Evolutionary conservation across 2,888 invertebrate species (phyloP), one percentile per base, ranked within the genome.

Genomic region (Brassicogethes aeneus): DNA sequence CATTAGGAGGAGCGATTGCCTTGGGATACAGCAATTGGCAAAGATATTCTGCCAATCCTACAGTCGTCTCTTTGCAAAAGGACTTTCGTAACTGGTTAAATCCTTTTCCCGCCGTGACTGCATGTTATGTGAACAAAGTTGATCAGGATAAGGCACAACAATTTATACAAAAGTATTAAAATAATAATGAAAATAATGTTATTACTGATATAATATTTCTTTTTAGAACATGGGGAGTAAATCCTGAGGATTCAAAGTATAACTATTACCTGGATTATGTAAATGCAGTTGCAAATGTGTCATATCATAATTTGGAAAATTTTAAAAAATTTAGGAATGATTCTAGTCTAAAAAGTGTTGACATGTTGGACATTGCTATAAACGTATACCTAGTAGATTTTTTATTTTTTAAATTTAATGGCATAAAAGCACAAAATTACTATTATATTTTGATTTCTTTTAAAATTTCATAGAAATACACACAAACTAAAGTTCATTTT

Each of bases 51-150:
- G 76, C 75, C 34, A 78, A 71, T 54, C 79, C 80, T 0, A 80
- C 79, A 0, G 79, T 80, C 3, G 75, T 79, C 5, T 75, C 79
- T 0, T 57, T 80, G 45, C 74, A 79, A 53, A 80, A 79, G 48
- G 76, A 80, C 63, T 80, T 71, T 59, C 60, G 79, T 34, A 72
- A 73, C 30, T 80, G 80, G 79, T 62, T 68, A 37, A 76, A 73
- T 57, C 70, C 70, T 10, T 67, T 79, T 48, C 77, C 79, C 0
- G 75, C 74, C 0, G 61, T 74, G 2, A 80, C 79, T 0, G 70
- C 70, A 30, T 79, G 79, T 53, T 67, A 70, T 42, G 50, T 61
- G 47, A 67, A 72, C 15, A 57, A 58, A 50, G 57, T 69, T 1
- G 68, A 73, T 47, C 41, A 52, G 7, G 49, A 56, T 37, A 55